Evolutionary conservation across 2,888 invertebrate species (phyloP), one percentile per base, ranked within the genome.

Genomic region (Caenorhabditis parvicauda): DNA sequence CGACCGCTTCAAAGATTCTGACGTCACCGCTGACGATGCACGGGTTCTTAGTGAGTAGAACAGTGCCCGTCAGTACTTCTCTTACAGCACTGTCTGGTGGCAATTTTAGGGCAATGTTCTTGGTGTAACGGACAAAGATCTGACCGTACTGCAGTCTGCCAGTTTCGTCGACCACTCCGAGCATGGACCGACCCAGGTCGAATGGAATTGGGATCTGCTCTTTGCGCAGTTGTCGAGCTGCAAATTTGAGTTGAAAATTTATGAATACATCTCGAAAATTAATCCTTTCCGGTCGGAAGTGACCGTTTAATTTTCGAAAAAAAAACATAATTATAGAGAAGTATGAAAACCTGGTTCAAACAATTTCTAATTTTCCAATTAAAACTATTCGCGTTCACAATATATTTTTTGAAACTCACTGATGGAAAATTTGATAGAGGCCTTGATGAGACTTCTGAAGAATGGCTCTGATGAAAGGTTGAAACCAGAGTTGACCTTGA

Each of bases 31-130:
- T 75, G 38, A 82, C 82, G 49, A 82, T 81, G 54, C 82, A 82
- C 17, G 84, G 84, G 66, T 82, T 83, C 66, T 84, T 83, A 12
- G 81, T 81, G 14, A 83, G 77, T 35, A 83, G 72, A 4, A 83
- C 79, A 22, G 68, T 71, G 21, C 82, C 77, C 56, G 50, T 59
- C 14, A 69, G 43, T 12, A 69, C 58, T 21, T 32, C 28, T 12
- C 56, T 54, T 14, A 64, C 54, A 4, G 69, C 69, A n/a, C 42
- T 59, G 22, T 49, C 45, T 1, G 59, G 50, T 9, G 66, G 62
- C 3, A 60, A 42, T 50, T 62, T 67, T 19, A 61, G 39, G 9
- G 59, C 57, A 32, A 64, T 38, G 19, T 57, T 67, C 43, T 59
- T 62, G 19, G 69, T 67, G 42, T 57, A 62, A 45, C 74, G 78